Percentiles rank a stretch among this genome's conserved stretches.
Conservation (phyloP, 2,888 invertebrate species). For the Cheilosia pagana region DNA sequence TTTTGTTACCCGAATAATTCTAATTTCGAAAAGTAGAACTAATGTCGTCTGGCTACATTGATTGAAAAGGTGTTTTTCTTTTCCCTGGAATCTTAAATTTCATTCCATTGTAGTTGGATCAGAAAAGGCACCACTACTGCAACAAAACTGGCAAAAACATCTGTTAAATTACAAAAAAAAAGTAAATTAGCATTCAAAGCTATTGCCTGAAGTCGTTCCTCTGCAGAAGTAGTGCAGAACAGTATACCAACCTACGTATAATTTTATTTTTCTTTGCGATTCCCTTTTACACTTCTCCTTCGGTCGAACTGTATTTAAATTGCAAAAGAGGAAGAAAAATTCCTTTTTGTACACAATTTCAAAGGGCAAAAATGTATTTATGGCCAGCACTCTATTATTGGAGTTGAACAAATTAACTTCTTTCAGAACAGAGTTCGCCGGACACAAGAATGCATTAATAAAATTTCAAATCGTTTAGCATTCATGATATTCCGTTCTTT, state of each 20-base stretch:
- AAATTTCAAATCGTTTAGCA: conserved; percentile 2
- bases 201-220: not conserved
- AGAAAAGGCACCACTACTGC: conserved; percentile 1
- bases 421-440: not conserved
- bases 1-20: too few relatives aligned
- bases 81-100: not conserved
- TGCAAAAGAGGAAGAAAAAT: conserved; percentile 31
- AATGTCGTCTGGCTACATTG: conserved; percentile 28
- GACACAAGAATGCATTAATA: conserved; percentile 43
- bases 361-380: conserved; percentile 38
- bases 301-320: conserved; percentile 44
- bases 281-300: conserved; percentile 13
- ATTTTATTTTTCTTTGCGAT: not conserved
- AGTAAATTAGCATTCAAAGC: conserved; percentile 49
- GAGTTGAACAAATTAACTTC: conserved; percentile 50
- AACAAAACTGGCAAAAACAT: conserved; percentile 15
- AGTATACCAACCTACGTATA: not conserved
- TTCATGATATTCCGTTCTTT: not conserved
- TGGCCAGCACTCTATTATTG: conserved; percentile 22
- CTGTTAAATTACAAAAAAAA: not conserved
- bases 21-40: not conserved
- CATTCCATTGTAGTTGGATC: conserved; percentile 13
- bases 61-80: conserved; percentile 18
- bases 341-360: conserved; percentile 1
- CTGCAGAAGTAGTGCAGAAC: not conserved